Evolutionary conservation across 2,797 vertebrate species (phyloP).

Genomic region (Mormyrops attenuatus): DNA sequence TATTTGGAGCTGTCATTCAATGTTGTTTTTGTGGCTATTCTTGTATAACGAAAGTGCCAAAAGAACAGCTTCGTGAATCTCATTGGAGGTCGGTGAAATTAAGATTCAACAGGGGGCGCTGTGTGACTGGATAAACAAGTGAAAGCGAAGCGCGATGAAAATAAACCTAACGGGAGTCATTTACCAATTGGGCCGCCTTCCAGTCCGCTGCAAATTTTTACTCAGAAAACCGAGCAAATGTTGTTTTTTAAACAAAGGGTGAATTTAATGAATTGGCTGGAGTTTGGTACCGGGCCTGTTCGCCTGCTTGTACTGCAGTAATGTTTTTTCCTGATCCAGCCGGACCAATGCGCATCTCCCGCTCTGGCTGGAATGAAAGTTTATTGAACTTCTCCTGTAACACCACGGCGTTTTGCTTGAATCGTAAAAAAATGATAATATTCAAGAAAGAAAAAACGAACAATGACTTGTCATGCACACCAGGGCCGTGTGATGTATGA

Average conservation of each 20-base stretch:
- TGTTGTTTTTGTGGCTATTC: neutral
- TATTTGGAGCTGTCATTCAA: neutral
- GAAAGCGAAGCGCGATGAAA: neutral
- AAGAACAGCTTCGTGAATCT: neutral
- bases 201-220: neutral
- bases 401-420: neutral
- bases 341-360: neutral
- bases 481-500: conserved; percentile 42
- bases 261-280: conserved; percentile 2
- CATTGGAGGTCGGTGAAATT: neutral
- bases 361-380: neutral
- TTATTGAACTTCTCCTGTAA: neutral
- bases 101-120: conserved; percentile 41
- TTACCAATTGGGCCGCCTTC: neutral
- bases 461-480: conserved; percentile 37
- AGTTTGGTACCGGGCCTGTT: neutral
- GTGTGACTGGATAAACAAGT: conserved; percentile 9
- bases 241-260: conserved; percentile 1
- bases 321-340: neutral
- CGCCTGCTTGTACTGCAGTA: neutral
- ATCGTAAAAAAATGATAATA: conserved; percentile 24
- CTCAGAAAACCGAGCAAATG: neutral
- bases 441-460: conserved; percentile 9
- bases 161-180: neutral
- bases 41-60: neutral